Base-by-base conservation (phyloP, 1,140 invertebrate species). In the Eueides isabella region DNA sequence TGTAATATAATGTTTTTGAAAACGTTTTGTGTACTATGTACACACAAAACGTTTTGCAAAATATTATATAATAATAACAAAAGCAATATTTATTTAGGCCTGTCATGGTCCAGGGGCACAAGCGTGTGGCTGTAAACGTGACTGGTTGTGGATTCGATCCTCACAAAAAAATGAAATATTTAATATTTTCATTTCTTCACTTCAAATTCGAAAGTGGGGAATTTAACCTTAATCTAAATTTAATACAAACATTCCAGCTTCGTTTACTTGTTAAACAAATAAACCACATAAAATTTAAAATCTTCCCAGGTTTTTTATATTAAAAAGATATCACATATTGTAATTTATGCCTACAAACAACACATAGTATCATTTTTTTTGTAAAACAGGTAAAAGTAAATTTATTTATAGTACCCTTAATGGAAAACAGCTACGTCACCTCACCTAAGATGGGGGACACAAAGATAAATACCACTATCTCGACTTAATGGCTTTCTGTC, bases 401-500 rank as follows among this genome's bases (percentile, higher is more conserved):
- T 82, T 78, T 85, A 85, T 82, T 80, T 84, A 80, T 72, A 35
- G 67, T 28, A 64, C 44, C 72, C 75, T 74, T 89, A 87, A 90
- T 86, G 81, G 84, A 82, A 87, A 80, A 85, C 86, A 85, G 85
- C 79, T 68, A 76, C 76, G 81, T 77, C 81, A 85, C 81, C 80
- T 80, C 75, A 76, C 76, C 78, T 80, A 80, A 79, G 72, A 80
- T 74, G 75, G 84, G 81, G 83, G 80, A 80, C 72, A 67, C 69
- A 82, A 80, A 92, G 88, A 92, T 88, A 90, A 90, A 92, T 92
- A 92, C 88, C 81, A 83, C 83, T 86, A 89, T 92, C 85, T 88
- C 80, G 83, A 86, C 81, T 89, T 91, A 91, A 92, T 92, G 86
- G 90, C 82, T 87, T 89, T 86, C 85, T 84, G 88, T 91, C 90